phyloP scores from a whole-genome alignment of 1,140 invertebrate species.

The Drosophila triauraria region DNA sequence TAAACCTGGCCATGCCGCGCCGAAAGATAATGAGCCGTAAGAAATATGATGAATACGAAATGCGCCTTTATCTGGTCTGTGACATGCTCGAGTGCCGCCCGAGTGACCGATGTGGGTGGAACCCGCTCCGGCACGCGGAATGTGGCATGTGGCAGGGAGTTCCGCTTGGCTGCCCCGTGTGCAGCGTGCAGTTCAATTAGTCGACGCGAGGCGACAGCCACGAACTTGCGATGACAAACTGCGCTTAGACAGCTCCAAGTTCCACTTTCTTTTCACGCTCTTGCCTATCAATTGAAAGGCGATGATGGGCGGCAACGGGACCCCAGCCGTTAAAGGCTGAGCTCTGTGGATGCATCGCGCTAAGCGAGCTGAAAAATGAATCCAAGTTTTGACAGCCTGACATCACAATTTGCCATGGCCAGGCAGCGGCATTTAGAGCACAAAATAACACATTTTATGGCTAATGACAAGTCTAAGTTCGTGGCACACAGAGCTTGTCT shows the following conservation, averaged over 20 bases:
- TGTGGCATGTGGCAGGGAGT: conserved; percentile 36
- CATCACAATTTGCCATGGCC: conserved; percentile 55
- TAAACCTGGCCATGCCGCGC: conserved; percentile 10
- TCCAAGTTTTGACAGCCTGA: conserved; percentile 53
- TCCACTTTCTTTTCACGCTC: conserved; percentile 76
- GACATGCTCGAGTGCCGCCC: conserved; percentile 50
- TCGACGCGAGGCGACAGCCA: conserved; percentile 33
- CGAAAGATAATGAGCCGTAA: conserved; percentile 40
- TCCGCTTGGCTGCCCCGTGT: conserved; percentile 60
- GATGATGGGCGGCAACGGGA: conserved; percentile 23
- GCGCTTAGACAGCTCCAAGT: conserved; percentile 35
- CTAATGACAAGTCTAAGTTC: conserved; percentile 13
- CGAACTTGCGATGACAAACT: conserved; percentile 53
- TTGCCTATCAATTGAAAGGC: conserved; percentile 68
- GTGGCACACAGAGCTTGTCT: neutral
- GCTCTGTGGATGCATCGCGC: conserved; percentile 9
- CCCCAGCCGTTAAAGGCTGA: conserved; percentile 9
- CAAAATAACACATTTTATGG: conserved; percentile 40
- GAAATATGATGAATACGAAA: conserved; percentile 51
- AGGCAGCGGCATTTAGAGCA: conserved; percentile 68
- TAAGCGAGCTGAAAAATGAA: conserved; percentile 28
- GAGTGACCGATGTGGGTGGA: conserved; percentile 61
- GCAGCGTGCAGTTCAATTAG: conserved; percentile 56
- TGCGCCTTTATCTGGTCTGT: conserved; percentile 47
- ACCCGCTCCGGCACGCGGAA: conserved; percentile 11